A percentile compares a stretch with the other conserved stretches of the same genome.
Conservation (phyloP, 2,888 invertebrate species). For the Caradrina kadenii region DNA sequence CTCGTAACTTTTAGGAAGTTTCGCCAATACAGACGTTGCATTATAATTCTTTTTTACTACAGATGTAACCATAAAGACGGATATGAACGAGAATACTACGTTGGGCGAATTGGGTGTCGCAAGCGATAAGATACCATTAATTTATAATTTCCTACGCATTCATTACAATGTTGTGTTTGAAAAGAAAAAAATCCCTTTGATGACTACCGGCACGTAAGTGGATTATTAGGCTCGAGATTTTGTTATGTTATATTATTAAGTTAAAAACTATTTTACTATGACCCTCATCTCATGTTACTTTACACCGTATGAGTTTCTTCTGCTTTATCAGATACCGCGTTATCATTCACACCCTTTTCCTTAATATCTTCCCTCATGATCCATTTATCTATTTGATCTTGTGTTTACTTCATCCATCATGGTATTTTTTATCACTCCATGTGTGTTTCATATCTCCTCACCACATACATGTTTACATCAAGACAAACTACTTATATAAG, state of each 20-base stretch:
- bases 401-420: no score
- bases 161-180: slow-evolving; percentile 32
- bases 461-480: no score
- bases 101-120: slow-evolving; percentile 43
- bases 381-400: no score
- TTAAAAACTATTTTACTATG: no score
- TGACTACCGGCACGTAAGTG: slow-evolving; percentile 48
- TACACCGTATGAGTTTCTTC: no score
- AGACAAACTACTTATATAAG: no score
- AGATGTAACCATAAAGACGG: slow-evolving; percentile 21
- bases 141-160: slow-evolving; percentile 20
- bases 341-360: no score
- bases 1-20: not conserved
- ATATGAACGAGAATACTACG: slow-evolving; percentile 23
- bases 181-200: slow-evolving; percentile 23
- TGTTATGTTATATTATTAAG: no score
- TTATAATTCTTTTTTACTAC: slow-evolving; percentile 4
- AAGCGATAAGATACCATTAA: slow-evolving; percentile 16
- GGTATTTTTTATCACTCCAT: no score
- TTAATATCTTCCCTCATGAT: no score
- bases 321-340: no score
- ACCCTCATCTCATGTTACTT: no score
- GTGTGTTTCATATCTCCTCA: not conserved
- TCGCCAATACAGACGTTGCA: rapidly evolving
- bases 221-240: not conserved